Conservation (phyloP, 2,888 invertebrate genomes). For the Eristalis arbustorum region DNA sequence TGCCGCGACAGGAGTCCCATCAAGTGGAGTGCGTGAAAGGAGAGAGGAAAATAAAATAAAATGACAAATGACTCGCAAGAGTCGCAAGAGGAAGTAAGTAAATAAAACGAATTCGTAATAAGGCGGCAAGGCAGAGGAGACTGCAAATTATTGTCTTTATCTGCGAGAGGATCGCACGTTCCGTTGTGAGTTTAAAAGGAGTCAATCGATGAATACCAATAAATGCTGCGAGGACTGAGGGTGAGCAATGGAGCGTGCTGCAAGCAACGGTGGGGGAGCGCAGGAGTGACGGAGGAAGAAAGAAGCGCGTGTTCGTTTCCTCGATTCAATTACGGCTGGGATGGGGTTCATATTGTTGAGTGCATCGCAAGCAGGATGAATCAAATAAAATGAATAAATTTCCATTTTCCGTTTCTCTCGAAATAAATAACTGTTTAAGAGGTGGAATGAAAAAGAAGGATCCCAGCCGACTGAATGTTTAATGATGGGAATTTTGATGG, state of each 20-base stretch:
- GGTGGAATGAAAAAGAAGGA: background rate
- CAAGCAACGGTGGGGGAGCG: background rate
- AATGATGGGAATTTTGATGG: background rate
- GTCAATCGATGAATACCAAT: slow-evolving; percentile 54
- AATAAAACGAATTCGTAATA: slow-evolving; percentile 14
- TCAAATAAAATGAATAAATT: slow-evolving; percentile 45
- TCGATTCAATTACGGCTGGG: slow-evolving; percentile 42
- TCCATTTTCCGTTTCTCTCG: background rate
- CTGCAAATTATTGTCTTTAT: slow-evolving; percentile 39
- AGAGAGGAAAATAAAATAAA: background rate
- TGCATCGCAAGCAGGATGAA: slow-evolving; percentile 14
- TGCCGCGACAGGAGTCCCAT: background rate
- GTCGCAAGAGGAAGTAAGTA: background rate
- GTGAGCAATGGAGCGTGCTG: background rate
- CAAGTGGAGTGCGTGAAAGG: background rate
- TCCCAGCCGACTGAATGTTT: background rate
- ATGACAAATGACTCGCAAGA: slow-evolving; percentile 14
- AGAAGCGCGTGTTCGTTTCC: slow-evolving; percentile 28
- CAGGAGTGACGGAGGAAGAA: slow-evolving; percentile 16
- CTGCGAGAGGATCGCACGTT: slow-evolving; percentile 37
- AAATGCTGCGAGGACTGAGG: background rate
- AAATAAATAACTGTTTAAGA: background rate
- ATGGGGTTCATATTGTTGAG: slow-evolving; percentile 22
- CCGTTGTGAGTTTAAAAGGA: slow-evolving; percentile 32
- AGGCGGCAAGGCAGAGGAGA: slow-evolving; percentile 1